Evolutionary conservation across 2,888 invertebrate genomes (phyloP), one percentile per base, ranked within the genome.

Genomic region (Protodeltote pygarga): DNA sequence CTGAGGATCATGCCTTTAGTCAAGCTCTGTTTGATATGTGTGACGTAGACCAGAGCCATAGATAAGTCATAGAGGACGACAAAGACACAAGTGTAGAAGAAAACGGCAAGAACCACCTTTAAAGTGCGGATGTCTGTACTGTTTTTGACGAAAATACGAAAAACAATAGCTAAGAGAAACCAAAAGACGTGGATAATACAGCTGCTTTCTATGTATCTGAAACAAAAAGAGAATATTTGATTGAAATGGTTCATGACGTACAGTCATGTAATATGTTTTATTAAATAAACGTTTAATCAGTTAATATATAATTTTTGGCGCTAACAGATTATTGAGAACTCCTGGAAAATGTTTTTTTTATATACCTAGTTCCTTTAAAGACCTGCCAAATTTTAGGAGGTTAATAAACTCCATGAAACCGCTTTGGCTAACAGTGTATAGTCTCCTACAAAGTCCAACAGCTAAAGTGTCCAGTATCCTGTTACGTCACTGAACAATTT

Each of bases 11-110:
- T 89, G 6, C 77, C 81, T 27, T 81, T 84, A 2, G 85, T 87
- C 41, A 90, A 49, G 47, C 87, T 85, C 28, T 87, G 83, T 34
- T 83, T 83, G 5, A 91, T 87, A 35, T 90, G 83, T 0, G 85
- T 74, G 5, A 87, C 66, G 48, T 89, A 88, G 0, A 89, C 77
- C 0, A 86, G 72, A 0, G 77, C 89, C 87, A 90, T 87, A 0
- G 88, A 87, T 0, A 83, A 5, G 29, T 91, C 90, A 23, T 84
- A 89, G 10, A 73, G 28, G 1, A 77, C 42, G 1, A 87, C 64
- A 5, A 66, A 57, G 0, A 81, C 25, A 10, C 67, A 71, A 0
- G 41, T 21, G 40, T 74, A 81, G 34, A 81, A 79, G 35, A 80
- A 81, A 0, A 68, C 6, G 0, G 25, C 23, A 4, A 89, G 62